phyloP scores from a whole-genome alignment of 2,113 vertebrate species.

The Callopanchax toddi region DNA sequence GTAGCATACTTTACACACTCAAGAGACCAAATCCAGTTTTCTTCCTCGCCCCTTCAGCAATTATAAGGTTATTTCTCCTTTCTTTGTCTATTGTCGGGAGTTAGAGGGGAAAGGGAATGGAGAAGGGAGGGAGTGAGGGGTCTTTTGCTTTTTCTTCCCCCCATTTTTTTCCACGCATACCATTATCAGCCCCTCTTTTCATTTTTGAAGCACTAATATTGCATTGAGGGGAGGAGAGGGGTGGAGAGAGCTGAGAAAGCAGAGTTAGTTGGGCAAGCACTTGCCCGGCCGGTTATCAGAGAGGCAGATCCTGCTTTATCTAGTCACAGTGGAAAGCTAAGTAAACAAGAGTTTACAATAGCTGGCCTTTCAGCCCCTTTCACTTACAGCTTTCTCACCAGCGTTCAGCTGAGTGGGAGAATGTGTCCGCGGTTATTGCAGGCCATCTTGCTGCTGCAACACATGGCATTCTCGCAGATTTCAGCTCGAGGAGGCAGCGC shows the following conservation, averaged over 20 bases:
- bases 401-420: slow-evolving; percentile 46
- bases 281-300: slow-evolving; percentile 68
- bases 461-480: slow-evolving; percentile 45
- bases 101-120: slow-evolving; percentile 58
- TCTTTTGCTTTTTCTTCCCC: slow-evolving; percentile 45
- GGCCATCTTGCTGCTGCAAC: slow-evolving; percentile 41
- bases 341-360: slow-evolving; percentile 72
- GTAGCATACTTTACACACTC: slow-evolving; percentile 72
- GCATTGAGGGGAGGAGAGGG: slow-evolving; percentile 49
- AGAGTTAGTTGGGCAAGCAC: slow-evolving; percentile 46
- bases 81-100: slow-evolving; percentile 75
- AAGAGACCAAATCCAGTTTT: slow-evolving; percentile 75
- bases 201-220: slow-evolving; percentile 71
- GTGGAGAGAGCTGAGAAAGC: slow-evolving; percentile 46
- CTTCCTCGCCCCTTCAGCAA: slow-evolving; percentile 68
- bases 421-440: slow-evolving; percentile 48
- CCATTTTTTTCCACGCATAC: slow-evolving; percentile 65
- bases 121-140: slow-evolving; percentile 47
- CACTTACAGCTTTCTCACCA: slow-evolving; percentile 49
- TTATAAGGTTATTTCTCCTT: slow-evolving; percentile 75
- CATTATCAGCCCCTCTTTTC: slow-evolving; percentile 74
- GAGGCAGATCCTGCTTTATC: slow-evolving; percentile 72
- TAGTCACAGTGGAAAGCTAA: slow-evolving; percentile 67
- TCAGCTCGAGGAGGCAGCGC: slow-evolving; percentile 44
- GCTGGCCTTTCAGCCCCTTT: slow-evolving; percentile 57